These are phyloP conservation scores for Drosophila neonasuta DNA, from an alignment of 2,888 invertebrate species.

Conservation along the genomic window DNA sequence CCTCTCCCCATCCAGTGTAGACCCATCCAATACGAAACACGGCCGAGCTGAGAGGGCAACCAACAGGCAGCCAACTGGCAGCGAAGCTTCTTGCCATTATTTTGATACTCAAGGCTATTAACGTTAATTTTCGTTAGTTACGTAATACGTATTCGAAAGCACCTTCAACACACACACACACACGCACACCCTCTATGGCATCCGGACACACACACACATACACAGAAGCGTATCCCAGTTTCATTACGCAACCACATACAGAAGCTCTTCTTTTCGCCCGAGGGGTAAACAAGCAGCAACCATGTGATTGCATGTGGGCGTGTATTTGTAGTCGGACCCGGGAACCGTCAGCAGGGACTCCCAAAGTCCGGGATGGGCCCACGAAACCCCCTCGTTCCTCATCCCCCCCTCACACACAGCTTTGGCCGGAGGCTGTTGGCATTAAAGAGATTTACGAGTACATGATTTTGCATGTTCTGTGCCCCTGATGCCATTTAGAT, in stretches of 20 bases:
- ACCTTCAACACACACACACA: slow-evolving; percentile 57
- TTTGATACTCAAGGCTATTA: slow-evolving; percentile 75
- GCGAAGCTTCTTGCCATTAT: slow-evolving; percentile 62
- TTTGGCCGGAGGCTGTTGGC: slow-evolving; percentile 69
- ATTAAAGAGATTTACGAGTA: slow-evolving; percentile 81
- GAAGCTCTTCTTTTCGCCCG: slow-evolving; percentile 34
- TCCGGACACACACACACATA: slow-evolving; percentile 11
- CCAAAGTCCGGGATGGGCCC: background rate
- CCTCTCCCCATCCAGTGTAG: background rate
- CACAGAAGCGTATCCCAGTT: slow-evolving; percentile 54
- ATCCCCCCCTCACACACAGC: slow-evolving; percentile 21
- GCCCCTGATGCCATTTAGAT: slow-evolving; percentile 77
- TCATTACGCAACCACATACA: slow-evolving; percentile 57
- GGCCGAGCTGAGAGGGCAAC: slow-evolving; percentile 39
- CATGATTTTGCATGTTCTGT: slow-evolving; percentile 81
- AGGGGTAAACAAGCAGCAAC: slow-evolving; percentile 65
- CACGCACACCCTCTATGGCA: slow-evolving; percentile 17
- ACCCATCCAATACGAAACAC: slow-evolving; percentile 31
- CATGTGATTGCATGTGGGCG: slow-evolving; percentile 50
- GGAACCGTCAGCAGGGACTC: slow-evolving; percentile 13
- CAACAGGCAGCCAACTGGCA: slow-evolving; percentile 53
- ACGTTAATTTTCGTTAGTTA: slow-evolving; percentile 79
- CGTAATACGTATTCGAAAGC: slow-evolving; percentile 77
- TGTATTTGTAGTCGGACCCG: slow-evolving; percentile 40
- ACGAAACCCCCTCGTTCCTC: slow-evolving; percentile 26